phyloP scores from a whole-genome alignment of 2,888 invertebrate species.

The Chloromyia formosa region DNA sequence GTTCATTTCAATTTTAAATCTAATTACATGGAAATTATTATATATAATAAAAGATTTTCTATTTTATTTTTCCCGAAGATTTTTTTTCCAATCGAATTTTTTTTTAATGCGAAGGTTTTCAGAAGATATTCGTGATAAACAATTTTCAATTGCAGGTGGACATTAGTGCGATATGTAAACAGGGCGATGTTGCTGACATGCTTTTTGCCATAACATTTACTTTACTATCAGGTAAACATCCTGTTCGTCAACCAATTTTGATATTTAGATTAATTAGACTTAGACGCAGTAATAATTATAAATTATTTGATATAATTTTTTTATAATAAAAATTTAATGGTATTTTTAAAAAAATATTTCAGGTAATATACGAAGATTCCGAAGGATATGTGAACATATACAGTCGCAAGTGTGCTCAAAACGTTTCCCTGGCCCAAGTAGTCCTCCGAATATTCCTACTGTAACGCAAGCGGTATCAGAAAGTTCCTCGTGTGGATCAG shows the following conservation, averaged over 20 bases:
- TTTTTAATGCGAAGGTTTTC: too few species aligned
- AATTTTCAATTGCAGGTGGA: constrained; percentile 89
- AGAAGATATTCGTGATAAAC: too few species aligned
- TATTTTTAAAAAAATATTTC: constrained; percentile 53
- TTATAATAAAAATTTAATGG: too few species aligned
- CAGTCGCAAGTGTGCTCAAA: constrained; percentile 80
- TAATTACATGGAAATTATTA: too few species aligned
- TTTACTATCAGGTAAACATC: constrained; percentile 81
- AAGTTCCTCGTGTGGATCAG: constrained; percentile 64
- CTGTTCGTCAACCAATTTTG: constrained; percentile 9
- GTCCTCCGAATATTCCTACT: constrained; percentile 62
- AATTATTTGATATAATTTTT: too few species aligned
- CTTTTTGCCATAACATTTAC: constrained; percentile 95
- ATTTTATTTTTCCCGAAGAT: too few species aligned
- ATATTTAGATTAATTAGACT: background rate
- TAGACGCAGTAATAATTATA: too few species aligned
- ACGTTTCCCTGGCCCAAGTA: constrained; percentile 65
- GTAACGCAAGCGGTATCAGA: constrained; percentile 65
- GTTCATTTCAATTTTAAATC: too few species aligned
- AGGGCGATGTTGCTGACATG: constrained; percentile 72
- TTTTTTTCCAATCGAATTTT: too few species aligned
- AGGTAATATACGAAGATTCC: constrained; percentile 95
- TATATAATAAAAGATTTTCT: too few species aligned
- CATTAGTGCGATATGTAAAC: constrained; percentile 84
- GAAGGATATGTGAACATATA: constrained; percentile 95